Base-by-base conservation (phyloP, 2,113 vertebrate genomes). In the Camelus dromedarius region DNA sequence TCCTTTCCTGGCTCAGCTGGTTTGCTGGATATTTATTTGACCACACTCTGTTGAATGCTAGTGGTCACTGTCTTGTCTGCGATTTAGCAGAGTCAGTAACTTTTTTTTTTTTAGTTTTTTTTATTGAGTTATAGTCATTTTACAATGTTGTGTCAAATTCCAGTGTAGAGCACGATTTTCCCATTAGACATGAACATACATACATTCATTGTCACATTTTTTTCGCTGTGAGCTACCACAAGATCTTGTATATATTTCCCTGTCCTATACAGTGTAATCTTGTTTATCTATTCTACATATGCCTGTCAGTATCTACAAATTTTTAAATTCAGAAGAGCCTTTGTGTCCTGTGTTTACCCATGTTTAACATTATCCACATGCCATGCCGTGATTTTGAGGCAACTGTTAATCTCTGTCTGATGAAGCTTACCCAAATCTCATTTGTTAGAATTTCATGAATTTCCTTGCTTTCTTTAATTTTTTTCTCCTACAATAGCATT, bases 11-110 rank as follows among this genome's bases (percentile, higher is more conserved):
- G 66, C 82, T 95, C 80, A 96, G 58, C 22, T 84, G 91, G 84
- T 79, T 95, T 30, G 54, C 93, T 81, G 81, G n/a, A 48, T 96
- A 79, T 98, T 97, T 96, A 79, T 98, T 97, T 98, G 95, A 97
- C 97, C 86, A 83, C 91, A 97, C 32, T 91, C 66, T 67, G 26
- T 84, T 95, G 92, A 96, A 73, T 86, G 77, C 83, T 96, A 48
- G 92, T 90, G 96, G 96, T 93, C 95, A 97, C 91, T 42, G 86
- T 52, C 87, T 82, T 88, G 10, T 97, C 67, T 87, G 60, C 20
- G 62, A 1, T 93, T 97, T 96, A 92, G 92, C 96, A 75, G 92
- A 97, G 86, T 98, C 96, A 80, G 95, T 97, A 96, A 46, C 10
- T 89, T 98, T 96, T 42, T 42, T 42, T 35, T 35, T 35, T 35